These are phyloP conservation scores for Rhipidura dahli DNA, from an alignment of 2,113 vertebrate species.

Conservation along the genomic window DNA sequence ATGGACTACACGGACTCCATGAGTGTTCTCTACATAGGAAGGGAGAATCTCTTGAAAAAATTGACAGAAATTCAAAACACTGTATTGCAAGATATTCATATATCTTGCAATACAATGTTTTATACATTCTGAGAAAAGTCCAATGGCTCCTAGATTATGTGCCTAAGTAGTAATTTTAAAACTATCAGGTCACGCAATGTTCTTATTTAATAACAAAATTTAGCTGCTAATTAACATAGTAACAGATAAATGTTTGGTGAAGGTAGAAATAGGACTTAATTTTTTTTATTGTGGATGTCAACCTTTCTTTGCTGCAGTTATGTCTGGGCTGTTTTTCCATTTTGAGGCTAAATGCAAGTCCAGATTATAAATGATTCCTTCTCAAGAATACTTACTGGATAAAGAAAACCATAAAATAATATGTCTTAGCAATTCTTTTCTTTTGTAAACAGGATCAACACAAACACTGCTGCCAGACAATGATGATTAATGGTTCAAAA, in stretches of 20 bases:
- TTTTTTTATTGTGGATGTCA: not conserved
- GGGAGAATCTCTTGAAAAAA: not conserved
- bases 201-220: not conserved
- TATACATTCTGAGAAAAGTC: not conserved
- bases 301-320: not conserved
- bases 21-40: not conserved
- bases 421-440: not conserved
- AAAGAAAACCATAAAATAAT: conserved; percentile 24
- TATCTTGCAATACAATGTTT: not conserved
- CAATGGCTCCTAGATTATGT: not conserved
- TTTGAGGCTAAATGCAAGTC: conserved; percentile 17
- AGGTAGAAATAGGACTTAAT: not conserved
- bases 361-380: not conserved
- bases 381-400: conserved; percentile 12
- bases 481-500: conserved; percentile 54
- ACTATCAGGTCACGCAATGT: not conserved
- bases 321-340: not conserved
- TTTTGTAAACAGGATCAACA: conserved; percentile 48
- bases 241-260: not conserved
- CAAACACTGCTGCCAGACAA: not conserved
- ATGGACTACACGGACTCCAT: not conserved
- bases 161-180: not conserved
- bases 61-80: not conserved
- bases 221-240: not conserved
- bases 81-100: not conserved